Base-by-base conservation (phyloP, 2,888 invertebrate species). In the Cordilura impudica region DNA sequence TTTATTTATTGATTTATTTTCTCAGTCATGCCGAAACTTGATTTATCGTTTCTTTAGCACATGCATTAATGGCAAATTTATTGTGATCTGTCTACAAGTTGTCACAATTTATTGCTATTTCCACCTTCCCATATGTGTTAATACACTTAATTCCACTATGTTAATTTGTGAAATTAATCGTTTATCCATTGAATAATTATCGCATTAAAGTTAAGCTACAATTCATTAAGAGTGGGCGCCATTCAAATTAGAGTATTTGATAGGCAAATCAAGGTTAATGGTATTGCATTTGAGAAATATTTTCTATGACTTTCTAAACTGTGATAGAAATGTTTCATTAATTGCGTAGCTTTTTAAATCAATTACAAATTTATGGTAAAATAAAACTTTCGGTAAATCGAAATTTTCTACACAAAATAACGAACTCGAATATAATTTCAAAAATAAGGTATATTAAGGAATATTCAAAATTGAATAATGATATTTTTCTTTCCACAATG, bases 161-260 rank as follows among this genome's bases (percentile, higher is more conserved):
- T 61, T 61, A 47, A 29, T 67, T 58, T 66, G 47, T 60, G 26
- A 58, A 67, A 75, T 79, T 79, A 79, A 75, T 79, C 79, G 56
- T 61, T 61, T 79, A 75, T 63, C 76, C 79, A 79, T 58, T 79
- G 71, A 79, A 72, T 79, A 79, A 79, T 79, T 79, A 79, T 79
- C 71, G 63, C 54, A 72, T 75, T 76, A 75, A 10, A 72, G 63
- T 72, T 63, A 61, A 76, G 16, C 49, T 12, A 21, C 71, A 63
- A 63, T 75, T 79, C 51, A 75, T 75, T 79, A 63, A 67, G 43
- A 75, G 61, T 76, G 75, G 79, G 79, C 79, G 79, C 79, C 79
- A 79, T 75, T 75, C 63, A 79, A 75, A 79, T 79, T 66, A 71
- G 56, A 79, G 43, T 63, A 67, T 63, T 72, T 35, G 61, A 73